These are phyloP conservation scores for Muschampia plurimacula DNA, from an alignment of 2,888 invertebrate genomes.

Conservation along the genomic window DNA sequence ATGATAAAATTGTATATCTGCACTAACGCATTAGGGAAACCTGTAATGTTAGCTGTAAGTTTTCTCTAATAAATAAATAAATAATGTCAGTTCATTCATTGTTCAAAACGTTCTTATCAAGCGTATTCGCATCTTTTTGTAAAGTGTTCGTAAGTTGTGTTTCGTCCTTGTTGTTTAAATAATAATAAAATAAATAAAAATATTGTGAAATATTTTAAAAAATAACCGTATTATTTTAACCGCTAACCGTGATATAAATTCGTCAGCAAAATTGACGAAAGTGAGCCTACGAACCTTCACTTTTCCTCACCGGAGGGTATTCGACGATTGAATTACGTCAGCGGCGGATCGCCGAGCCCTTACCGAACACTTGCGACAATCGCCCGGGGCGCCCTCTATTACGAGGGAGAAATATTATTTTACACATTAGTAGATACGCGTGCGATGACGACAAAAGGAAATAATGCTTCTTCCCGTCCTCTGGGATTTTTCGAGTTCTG, in stretches of 20 bases:
- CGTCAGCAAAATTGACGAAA: conserved; percentile 27
- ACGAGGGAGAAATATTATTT: conserved; percentile 68
- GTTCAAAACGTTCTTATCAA: no score
- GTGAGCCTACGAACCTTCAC: conserved; percentile 48
- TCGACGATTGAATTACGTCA: conserved; percentile 62
- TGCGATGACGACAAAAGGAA: conserved; percentile 56
- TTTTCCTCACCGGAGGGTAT: conserved; percentile 55
- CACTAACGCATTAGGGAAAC: no score
- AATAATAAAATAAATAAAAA: not conserved
- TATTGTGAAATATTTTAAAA: not conserved
- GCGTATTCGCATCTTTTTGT: no score
- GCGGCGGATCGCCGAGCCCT: conserved; percentile 51
- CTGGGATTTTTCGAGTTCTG: conserved; percentile 46
- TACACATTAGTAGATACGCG: conserved; percentile 64
- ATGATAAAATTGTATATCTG: no score
- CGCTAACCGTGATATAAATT: not conserved
- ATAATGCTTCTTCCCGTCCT: conserved; percentile 49
- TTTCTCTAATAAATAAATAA: no score
- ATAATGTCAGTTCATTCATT: no score
- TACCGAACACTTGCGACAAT: conserved; percentile 49
- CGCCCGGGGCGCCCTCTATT: conserved; percentile 64
- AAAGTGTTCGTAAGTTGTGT: no score
- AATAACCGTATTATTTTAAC: not conserved
- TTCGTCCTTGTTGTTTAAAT: not conserved
- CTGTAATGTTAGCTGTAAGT: no score